Evolutionary conservation across 2,797 vertebrate genomes (phyloP).

Genomic region (Brachymystax lenok): DNA sequence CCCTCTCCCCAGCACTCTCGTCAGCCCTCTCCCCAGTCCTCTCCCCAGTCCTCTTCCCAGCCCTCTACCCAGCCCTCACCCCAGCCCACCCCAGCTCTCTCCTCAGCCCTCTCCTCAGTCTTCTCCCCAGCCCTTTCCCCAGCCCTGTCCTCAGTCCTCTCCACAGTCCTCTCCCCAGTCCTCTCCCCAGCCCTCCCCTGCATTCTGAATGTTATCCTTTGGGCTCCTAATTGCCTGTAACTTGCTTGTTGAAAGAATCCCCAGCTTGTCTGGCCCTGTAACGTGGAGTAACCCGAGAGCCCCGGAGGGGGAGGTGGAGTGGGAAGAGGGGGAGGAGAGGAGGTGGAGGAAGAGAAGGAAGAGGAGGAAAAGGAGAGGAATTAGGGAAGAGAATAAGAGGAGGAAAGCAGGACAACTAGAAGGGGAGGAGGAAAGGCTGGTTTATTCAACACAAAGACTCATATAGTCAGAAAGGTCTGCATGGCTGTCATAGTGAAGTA

Average conservation of each 20-base stretch:
- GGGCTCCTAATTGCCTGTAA: constrained; percentile 78
- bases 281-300: constrained; percentile 74
- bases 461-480: not conserved
- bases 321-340: constrained; percentile 29
- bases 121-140: not conserved
- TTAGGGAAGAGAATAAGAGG: constrained; percentile 52
- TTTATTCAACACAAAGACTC: not conserved
- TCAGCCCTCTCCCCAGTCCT: too few relatives aligned
- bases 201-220: constrained; percentile 74
- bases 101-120: not conserved
- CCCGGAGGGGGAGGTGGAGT: constrained; percentile 46
- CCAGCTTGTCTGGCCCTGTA: constrained; percentile 68
- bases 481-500: not conserved
- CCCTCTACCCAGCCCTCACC: not conserved
- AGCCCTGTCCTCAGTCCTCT: not conserved
- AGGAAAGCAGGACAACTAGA: constrained; percentile 45
- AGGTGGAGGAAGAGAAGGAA: constrained; percentile 14
- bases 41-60: not conserved
- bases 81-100: too few relatives aligned
- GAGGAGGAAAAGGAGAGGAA: constrained; percentile 46
- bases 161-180: not conserved
- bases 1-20: too few relatives aligned
- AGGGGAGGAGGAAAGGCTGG: constrained; percentile 14
- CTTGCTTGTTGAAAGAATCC: constrained; percentile 74
- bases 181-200: constrained; percentile 42